A percentile compares a stretch with the other conserved stretches of the same genome.
These are phyloP conservation scores for Heterohyrax brucei DNA, from an alignment of 2,797 vertebrate genomes.

Conservation along the genomic window DNA sequence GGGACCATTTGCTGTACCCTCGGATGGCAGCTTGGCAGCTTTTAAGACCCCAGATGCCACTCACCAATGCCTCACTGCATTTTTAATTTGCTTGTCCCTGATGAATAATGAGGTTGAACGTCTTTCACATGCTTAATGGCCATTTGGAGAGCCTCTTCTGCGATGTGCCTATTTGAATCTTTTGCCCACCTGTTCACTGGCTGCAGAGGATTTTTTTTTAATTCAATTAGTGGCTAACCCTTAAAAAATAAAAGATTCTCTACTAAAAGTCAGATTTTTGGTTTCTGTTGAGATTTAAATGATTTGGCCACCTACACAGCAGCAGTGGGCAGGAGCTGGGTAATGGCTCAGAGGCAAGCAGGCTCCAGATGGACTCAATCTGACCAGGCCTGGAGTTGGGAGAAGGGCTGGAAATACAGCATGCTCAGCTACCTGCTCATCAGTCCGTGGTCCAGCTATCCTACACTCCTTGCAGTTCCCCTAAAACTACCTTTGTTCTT, in stretches of 20 bases:
- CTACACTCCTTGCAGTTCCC: neutral
- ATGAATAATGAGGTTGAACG: conserved; percentile 22
- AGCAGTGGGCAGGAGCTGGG: neutral
- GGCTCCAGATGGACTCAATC: no score
- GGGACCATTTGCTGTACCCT: no score
- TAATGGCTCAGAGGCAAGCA: neutral
- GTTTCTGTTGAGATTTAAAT: neutral
- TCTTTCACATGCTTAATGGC: neutral
- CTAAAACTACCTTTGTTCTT: neutral
- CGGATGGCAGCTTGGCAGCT: no score
- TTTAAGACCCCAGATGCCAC: no score
- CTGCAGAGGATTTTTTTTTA: neutral
- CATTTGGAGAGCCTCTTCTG: neutral
- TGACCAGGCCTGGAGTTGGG: neutral
- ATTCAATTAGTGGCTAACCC: neutral
- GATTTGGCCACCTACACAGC: neutral
- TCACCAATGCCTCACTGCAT: neutral
- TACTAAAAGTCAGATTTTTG: neutral
- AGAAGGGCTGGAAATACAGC: neutral
- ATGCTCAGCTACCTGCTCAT: neutral
- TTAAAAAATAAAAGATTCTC: conserved; percentile 22
- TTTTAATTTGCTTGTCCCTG: conserved; percentile 10
- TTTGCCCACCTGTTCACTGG: neutral
- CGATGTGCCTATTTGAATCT: neutral
- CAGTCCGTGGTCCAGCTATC: neutral